These are phyloP conservation scores for Calliphora vicina DNA, from an alignment of 1,140 invertebrate species.

Conservation along the genomic window DNA sequence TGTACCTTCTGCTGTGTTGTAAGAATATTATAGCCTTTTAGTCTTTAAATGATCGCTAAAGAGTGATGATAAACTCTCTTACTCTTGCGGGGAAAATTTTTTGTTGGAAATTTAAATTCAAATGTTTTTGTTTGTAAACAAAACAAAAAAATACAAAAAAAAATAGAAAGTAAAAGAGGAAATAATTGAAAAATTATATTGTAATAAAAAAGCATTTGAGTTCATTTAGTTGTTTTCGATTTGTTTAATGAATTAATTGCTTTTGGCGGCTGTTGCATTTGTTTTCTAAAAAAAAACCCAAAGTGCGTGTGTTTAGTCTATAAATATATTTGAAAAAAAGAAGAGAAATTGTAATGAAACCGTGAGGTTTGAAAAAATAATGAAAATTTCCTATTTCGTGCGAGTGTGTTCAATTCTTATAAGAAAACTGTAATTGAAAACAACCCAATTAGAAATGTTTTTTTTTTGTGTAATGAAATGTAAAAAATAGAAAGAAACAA, in stretches of 20 bases:
- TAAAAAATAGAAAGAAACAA: background rate
- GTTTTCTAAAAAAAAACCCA: too few relatives aligned
- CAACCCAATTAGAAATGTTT: conserved; percentile 18
- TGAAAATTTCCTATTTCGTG: conserved; percentile 12
- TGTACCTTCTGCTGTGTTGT: background rate
- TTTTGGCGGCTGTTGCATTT: background rate
- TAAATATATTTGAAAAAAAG: conserved; percentile 1
- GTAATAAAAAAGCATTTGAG: background rate
- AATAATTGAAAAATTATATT: conserved; percentile 17
- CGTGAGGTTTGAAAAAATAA: conserved; percentile 9
- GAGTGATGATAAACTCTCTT: background rate
- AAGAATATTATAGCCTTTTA: background rate
- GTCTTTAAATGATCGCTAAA: conserved; percentile 28
- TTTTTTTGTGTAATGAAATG: background rate
- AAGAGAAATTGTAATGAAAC: background rate
- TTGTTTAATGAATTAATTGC: conserved; percentile 31
- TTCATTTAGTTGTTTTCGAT: background rate
- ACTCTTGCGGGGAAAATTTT: background rate
- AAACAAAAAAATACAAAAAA: background rate
- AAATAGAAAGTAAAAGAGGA: too few relatives aligned
- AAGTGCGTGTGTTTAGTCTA: conserved; percentile 10
- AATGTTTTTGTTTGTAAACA: conserved; percentile 19
- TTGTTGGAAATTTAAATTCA: background rate
- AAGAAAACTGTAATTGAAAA: conserved; percentile 5
- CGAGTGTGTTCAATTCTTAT: background rate